Evolutionary conservation across 2,888 invertebrate genomes (phyloP).

Genomic region (Meloe dianella): DNA sequence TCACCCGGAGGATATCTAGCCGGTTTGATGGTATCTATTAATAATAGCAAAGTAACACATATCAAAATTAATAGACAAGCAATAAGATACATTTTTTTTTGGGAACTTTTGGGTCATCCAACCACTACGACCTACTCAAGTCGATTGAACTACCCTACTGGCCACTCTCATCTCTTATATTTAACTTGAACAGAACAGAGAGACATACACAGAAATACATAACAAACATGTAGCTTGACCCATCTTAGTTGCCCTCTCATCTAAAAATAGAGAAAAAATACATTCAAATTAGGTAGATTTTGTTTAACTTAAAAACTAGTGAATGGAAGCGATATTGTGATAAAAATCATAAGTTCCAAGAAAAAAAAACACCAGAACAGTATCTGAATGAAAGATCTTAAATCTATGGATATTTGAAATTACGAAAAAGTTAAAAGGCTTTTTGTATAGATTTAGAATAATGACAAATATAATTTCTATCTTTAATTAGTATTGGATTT

Average conservation of each 20-base stretch:
- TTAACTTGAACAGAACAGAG: not conserved
- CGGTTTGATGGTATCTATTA: slow-evolving; percentile 56
- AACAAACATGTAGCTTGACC: not conserved
- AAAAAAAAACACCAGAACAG: not conserved
- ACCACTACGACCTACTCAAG: slow-evolving; percentile 19
- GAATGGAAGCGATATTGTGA: not conserved
- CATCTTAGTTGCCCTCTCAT: not conserved
- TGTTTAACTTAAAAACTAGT: not conserved
- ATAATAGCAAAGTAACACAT: slow-evolving; percentile 32
- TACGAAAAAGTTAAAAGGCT: no score
- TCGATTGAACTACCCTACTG: slow-evolving; percentile 12
- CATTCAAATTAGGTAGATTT: slow-evolving; percentile 5
- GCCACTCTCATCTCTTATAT: slow-evolving; percentile 7
- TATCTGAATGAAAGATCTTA: not conserved
- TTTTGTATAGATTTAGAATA: no score
- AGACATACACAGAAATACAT: not conserved
- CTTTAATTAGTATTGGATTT: no score
- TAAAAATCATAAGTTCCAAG: not conserved
- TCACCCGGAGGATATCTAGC: slow-evolving; percentile 64
- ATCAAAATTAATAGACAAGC: slow-evolving; percentile 35
- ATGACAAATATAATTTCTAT: no score
- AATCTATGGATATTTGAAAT: not conserved
- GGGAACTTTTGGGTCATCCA: not conserved
- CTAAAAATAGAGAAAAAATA: slow-evolving; percentile 2
- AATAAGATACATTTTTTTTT: slow-evolving; percentile 39